Conservation (phyloP, 2,113 vertebrate genomes). For the Eretmodus cyanostictus region DNA sequence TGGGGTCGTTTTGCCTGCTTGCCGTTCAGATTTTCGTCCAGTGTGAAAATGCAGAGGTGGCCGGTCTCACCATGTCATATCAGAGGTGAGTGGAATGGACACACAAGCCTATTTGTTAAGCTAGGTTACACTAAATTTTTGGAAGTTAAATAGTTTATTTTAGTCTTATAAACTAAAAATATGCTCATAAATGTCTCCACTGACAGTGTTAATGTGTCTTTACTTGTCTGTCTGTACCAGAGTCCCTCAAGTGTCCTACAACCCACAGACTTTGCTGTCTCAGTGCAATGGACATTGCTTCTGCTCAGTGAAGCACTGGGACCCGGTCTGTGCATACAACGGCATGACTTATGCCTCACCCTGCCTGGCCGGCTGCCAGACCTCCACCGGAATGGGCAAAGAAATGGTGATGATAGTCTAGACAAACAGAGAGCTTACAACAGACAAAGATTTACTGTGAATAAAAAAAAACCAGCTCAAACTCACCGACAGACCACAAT, state of each 20-base stretch:
- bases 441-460: not conserved
- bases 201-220: not conserved
- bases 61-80: slow-evolving; percentile 83
- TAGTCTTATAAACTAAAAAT: not conserved
- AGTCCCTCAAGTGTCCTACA: slow-evolving; percentile 47
- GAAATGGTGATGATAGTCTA: slow-evolving; percentile 62
- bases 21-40: slow-evolving; percentile 73
- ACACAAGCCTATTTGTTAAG: not conserved
- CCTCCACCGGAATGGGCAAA: slow-evolving; percentile 69
- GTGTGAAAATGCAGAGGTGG: slow-evolving; percentile 83
- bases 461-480: not conserved
- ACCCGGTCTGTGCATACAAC: slow-evolving; percentile 86
- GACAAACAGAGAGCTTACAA: not conserved
- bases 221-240: slow-evolving; percentile 48
- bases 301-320: slow-evolving; percentile 85
- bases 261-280: slow-evolving; percentile 73
- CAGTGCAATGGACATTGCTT: slow-evolving; percentile 83
- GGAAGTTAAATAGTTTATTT: not conserved
- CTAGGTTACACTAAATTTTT: not conserved
- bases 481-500: not conserved
- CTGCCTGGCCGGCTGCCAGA: slow-evolving; percentile 87
- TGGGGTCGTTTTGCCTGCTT: slow-evolving; percentile 74
- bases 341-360: slow-evolving; percentile 88
- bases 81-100: slow-evolving; percentile 71
- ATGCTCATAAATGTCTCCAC: not conserved